Evolutionary conservation across 2,888 invertebrate genomes (phyloP).

Genomic region (Chrysolina oricalcia): DNA sequence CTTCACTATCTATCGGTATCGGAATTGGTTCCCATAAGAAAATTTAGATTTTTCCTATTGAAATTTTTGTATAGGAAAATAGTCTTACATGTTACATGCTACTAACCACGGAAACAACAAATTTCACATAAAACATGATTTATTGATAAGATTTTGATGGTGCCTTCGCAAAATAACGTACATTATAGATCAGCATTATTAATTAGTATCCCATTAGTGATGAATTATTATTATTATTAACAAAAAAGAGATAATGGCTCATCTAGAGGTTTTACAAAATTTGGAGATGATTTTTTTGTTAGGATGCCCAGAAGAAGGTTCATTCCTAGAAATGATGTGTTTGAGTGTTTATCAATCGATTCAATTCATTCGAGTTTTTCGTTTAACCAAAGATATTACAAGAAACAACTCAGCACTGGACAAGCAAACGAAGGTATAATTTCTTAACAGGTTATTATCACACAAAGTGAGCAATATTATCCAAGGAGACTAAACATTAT

Average conservation of each 20-base stretch:
- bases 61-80: too few relatives aligned
- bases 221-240: background rate
- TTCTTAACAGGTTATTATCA: background rate
- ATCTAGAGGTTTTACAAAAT: slow-evolving; percentile 23
- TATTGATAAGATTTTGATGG: background rate
- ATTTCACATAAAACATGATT: too few relatives aligned
- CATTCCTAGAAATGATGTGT: slow-evolving; percentile 23
- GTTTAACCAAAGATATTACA: slow-evolving; percentile 25
- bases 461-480: slow-evolving; percentile 14
- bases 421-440: slow-evolving; percentile 31
- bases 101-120: slow-evolving; percentile 7
- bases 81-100: background rate
- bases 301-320: slow-evolving; percentile 19
- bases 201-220: background rate
- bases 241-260: slow-evolving; percentile 10
- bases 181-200: slow-evolving; percentile 15
- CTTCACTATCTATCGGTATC: too few relatives aligned
- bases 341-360: slow-evolving; percentile 26
- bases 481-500: too few relatives aligned
- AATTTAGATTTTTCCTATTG: too few relatives aligned
- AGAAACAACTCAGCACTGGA: slow-evolving; percentile 24
- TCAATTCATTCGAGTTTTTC: slow-evolving; percentile 27
- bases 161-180: background rate
- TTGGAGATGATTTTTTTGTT: slow-evolving; percentile 33
- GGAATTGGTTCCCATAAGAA: too few relatives aligned